Base-by-base conservation (phyloP, 2,113 vertebrate genomes). In the Onychorhynchus coronatus region DNA sequence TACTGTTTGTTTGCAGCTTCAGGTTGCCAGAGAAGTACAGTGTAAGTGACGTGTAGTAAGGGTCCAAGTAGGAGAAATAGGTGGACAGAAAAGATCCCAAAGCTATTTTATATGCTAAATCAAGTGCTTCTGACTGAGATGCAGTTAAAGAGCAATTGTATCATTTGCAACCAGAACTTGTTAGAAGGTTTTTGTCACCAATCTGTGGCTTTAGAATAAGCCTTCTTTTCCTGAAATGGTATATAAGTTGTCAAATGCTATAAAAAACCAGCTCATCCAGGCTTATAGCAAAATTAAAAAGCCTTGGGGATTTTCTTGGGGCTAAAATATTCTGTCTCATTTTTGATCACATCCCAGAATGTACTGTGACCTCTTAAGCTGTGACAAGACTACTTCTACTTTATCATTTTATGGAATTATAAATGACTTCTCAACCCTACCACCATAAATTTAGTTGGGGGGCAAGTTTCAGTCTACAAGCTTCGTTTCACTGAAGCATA, bases 261-360 rank as follows among this genome's bases (percentile, higher is more conserved):
- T 97, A 96, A 97, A 94, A 88, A 97, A 93, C 65, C 68, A 95
- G 86, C 68, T 95, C 58, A 91, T 92, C 88, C 65, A 42, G 19
- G 49, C 73, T 59, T 95, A 82, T 17, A 21, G 50, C 79, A 92
- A 94, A 97, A 96, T 95, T 85, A 84, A 94, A 96, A 96, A 74
- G 39, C 93, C 88, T 76, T 52, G 58, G 53, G 92, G 92, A 93
- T 91, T 96, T 88, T 96, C 93, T 96, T 72, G 52, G 62, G 90
- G 95, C 79, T 88, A 93, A 95, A 96, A 91, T 91, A 95, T 92
- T 97, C 86, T 82, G 72, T 94, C 89, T 98, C 83, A 91, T 59
- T 97, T 97, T 80, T 87, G 65, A 97, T 96, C 73, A 73, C 70
- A 80, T 96, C 78, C 37, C 42, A 67, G 62, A 95, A 97, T 65